Conservation (phyloP, 2,797 vertebrate species). For the Cuculus canorus region DNA sequence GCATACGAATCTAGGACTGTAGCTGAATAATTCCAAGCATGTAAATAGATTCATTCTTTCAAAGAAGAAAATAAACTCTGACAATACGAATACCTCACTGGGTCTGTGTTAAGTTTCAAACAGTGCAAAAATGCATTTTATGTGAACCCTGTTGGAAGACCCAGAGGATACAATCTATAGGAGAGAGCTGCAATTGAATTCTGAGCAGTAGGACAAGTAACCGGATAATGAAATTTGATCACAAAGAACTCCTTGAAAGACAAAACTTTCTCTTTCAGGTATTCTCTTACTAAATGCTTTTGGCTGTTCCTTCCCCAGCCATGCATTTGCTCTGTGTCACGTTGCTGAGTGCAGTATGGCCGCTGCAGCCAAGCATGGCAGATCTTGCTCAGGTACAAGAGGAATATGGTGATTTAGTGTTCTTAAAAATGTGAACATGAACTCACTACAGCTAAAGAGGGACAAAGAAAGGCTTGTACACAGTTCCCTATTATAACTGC, state of each 20-base stretch:
- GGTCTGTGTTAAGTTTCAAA: background rate
- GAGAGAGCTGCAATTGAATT: background rate
- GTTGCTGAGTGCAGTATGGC: background rate
- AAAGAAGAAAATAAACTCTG: background rate
- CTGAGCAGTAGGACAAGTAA: background rate
- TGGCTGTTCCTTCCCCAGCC: background rate
- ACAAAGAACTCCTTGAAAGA: background rate
- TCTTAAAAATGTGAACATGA: background rate
- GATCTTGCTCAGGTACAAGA: background rate
- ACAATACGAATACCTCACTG: background rate
- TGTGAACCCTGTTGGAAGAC: background rate
- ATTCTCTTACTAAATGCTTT: background rate
- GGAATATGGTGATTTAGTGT: accelerated
- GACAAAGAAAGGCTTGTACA: background rate
- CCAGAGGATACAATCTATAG: background rate
- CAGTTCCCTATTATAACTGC: background rate
- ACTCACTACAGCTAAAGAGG: background rate
- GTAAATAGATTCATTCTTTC: background rate
- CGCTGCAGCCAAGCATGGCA: accelerated
- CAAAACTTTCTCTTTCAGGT: background rate
- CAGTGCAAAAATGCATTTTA: background rate
- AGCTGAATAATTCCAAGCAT: background rate
- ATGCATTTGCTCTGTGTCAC: background rate
- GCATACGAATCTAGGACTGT: background rate
- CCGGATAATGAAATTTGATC: background rate